phyloP scores from a whole-genome alignment of 2,888 invertebrate species.

The Theristus sp. region DNA sequence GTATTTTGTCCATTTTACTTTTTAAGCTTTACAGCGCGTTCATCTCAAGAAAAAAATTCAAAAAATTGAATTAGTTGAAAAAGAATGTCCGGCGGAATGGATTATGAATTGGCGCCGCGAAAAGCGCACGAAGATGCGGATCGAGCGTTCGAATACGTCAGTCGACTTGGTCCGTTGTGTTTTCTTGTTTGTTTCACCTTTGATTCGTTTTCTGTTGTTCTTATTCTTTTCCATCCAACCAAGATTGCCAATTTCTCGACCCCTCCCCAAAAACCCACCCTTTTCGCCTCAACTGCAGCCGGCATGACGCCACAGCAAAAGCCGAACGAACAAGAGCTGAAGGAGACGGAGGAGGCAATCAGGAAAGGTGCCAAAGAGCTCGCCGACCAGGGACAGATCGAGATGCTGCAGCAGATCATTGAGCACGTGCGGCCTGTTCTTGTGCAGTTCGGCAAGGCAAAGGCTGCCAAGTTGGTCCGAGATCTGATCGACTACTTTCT shows the following conservation, averaged over 20 bases:
- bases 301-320: not conserved
- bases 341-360: conserved; percentile 78
- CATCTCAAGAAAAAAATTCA: too few relatives aligned
- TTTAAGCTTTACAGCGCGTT: too few relatives aligned
- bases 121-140: not conserved
- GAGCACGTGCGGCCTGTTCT: conserved; percentile 86
- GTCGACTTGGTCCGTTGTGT: not conserved
- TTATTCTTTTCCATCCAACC: too few relatives aligned
- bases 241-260: too few relatives aligned
- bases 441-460: conserved; percentile 85
- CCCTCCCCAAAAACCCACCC: too few relatives aligned
- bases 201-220: too few relatives aligned
- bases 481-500: conserved; percentile 90
- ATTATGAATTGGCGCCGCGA: not conserved
- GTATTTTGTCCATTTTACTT: not conserved
- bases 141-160: not conserved
- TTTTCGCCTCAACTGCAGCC: not conserved
- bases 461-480: conserved; percentile 91
- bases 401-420: conserved; percentile 52
- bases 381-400: conserved; percentile 68
- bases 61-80: too few relatives aligned
- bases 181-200: too few relatives aligned
- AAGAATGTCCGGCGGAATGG: not conserved
- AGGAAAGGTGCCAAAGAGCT: conserved; percentile 74
- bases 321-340: conserved; percentile 19